Evolutionary conservation across 1,140 invertebrate genomes (phyloP), one percentile per base, ranked within the genome.

Genomic region (Aphis gossypii): DNA sequence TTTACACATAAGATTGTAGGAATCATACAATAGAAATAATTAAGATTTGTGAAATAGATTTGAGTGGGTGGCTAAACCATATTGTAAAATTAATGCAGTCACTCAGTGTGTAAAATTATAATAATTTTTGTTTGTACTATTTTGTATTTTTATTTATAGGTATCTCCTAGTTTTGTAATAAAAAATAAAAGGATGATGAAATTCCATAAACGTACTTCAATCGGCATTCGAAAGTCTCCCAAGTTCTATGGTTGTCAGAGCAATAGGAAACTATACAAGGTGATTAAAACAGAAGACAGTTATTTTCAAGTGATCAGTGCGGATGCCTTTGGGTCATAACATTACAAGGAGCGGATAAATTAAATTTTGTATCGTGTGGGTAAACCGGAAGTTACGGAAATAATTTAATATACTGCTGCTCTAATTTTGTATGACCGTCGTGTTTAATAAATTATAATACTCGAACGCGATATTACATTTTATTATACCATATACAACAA

Each of bases 111-210:
- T 68, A 68, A n/a, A 68, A n/a, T 68, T 5, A 68, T 68, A 68
- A 68, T n/a, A 68, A 5, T 25, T 25, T 38, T 38, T 11, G 9
- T 46, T 86, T 44, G 8, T 46, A 86, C 25, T 30, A 9, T 44
- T 86, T 86, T 86, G n/a, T 46, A 86, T 44, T 23, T 38, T 3
- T 46, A 30, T 89, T 2, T 54, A 38, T 30, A 90, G 54, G 35
- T 41, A n/a, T 90, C 54, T 1, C 60, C 89, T n/a, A 68, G 89
- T 90, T 60, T 60, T 48, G 89, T 44, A 48, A 44, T 90, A 14
- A 60, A 90, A 41, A 44, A 25, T 2, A 90, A n/a, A 90, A 41
- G 89, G 23, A 44, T 25, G 25, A 60, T 11, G 38, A 68, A 41
- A 68, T 68, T 38, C 9, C 4, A 0, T 11, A 88, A 48, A 60